A percentile compares a stretch with the other conserved stretches of the same genome.
These are phyloP conservation scores for Trichomycterus rosablanca DNA, from an alignment of 2,113 vertebrate genomes.

Conservation along the genomic window DNA sequence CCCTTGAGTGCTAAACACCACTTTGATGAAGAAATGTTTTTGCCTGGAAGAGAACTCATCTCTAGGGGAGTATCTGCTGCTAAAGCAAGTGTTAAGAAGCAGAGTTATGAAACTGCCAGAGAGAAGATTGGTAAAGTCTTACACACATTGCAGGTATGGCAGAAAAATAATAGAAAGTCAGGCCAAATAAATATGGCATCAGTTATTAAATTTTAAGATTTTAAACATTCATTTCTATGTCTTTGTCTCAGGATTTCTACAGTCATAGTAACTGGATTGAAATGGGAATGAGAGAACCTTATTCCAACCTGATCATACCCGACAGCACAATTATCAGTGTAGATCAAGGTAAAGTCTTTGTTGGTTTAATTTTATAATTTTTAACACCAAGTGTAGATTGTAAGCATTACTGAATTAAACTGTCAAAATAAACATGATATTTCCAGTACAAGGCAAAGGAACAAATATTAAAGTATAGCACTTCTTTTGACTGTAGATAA, in stretches of 20 bases:
- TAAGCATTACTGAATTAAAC: too few relatives aligned
- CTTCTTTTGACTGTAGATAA: too few relatives aligned
- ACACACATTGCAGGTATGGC: conserved; percentile 29
- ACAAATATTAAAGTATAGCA: too few relatives aligned
- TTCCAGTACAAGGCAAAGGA: too few relatives aligned
- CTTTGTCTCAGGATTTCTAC: conserved; percentile 25
- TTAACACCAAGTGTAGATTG: too few relatives aligned
- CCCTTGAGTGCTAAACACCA: neutral
- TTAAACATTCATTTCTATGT: neutral
- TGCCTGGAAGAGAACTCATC: neutral
- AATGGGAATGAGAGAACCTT: conserved; percentile 46
- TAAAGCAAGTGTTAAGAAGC: neutral
- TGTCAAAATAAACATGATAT: too few relatives aligned
- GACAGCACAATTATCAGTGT: conserved; percentile 50
- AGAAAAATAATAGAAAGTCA: neutral
- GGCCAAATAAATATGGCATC: neutral
- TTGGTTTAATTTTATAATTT: too few relatives aligned
- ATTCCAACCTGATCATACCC: conserved; percentile 52
- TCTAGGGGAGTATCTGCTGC: neutral
- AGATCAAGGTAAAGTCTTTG: too few relatives aligned
- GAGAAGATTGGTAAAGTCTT: conserved; percentile 1
- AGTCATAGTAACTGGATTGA: conserved; percentile 69
- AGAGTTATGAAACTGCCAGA: conserved; percentile 13
- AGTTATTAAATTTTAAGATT: too few relatives aligned
- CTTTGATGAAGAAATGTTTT: conserved; percentile 13